These are phyloP conservation scores for Disparrhopalites patrizii DNA, from an alignment of 2,888 invertebrate species.

Conservation along the genomic window DNA sequence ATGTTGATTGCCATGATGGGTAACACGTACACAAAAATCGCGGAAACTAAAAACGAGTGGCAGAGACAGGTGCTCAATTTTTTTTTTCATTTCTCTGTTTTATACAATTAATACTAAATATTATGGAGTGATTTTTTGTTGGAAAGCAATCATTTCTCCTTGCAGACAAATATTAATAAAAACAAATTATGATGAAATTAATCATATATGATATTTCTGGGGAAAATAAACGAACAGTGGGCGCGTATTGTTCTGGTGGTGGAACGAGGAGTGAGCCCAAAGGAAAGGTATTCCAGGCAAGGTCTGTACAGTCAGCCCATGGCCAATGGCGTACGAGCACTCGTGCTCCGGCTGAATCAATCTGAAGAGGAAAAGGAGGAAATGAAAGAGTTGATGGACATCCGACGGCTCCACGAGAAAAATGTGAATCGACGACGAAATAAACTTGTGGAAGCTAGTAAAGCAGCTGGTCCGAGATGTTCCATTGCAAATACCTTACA, in stretches of 20 bases:
- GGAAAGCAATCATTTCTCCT: too few relatives aligned
- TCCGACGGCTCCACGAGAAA: conserved; percentile 78
- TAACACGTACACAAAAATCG: conserved; percentile 96
- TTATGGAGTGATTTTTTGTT: too few relatives aligned
- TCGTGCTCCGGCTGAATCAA: conserved; percentile 84
- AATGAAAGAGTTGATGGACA: conserved; percentile 88
- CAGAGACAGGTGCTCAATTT: conserved; percentile 84
- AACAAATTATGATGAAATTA: too few relatives aligned
- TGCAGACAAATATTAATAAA: too few relatives aligned
- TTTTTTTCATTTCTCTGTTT: neutral
- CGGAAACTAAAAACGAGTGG: conserved; percentile 96
- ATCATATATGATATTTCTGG: too few relatives aligned
- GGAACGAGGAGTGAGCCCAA: conserved; percentile 91
- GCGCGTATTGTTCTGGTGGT: conserved; percentile 95
- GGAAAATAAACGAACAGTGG: conserved; percentile 64
- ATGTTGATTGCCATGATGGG: conserved; percentile 99
- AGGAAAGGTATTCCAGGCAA: conserved; percentile 77
- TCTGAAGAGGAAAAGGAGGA: conserved; percentile 88
- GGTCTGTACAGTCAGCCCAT: conserved; percentile 91
- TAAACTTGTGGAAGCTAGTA: conserved; percentile 43
- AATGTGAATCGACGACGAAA: conserved; percentile 66
- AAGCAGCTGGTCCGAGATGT: neutral
- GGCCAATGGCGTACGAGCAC: conserved; percentile 78
- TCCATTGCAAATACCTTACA: conserved; percentile 23
- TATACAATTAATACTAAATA: neutral